Base-by-base conservation (phyloP, 2,113 vertebrate species). In the Corythoichthys haematopterus region DNA sequence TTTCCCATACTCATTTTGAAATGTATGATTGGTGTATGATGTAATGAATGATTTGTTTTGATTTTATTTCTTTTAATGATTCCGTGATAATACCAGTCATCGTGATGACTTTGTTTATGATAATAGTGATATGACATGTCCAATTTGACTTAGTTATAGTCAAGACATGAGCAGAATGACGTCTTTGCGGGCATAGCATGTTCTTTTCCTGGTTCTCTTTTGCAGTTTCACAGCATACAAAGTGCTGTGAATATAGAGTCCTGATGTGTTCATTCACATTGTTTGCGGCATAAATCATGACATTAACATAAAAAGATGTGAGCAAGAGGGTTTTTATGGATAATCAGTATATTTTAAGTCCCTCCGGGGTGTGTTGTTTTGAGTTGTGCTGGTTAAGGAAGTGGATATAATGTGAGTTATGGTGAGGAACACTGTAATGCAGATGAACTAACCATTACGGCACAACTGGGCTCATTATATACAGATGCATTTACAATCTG, bases 331-430 rank as follows among this genome's bases (percentile, higher is more conserved):
- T 14, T 46, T n/a, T 36, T 6, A 11, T 43, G 40, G 53, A 10
- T 38, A 43, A 16, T n/a, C 28, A 66, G 65, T 14, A 48, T 58
- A 45, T 69, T 15, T 14, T 72, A 67, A 56, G 57, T 64, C 50
- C 62, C 52, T 5, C 3, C n/a, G 40, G 51, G 69, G 28, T 38
- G 48, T 69, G 14, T 51, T 47, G 35, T 46, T 13, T 52, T 40
- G 48, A 6, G 33, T 48, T 13, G 37, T n/a, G 65, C 14, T 28
- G 52, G 20, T 20, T 11, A 55, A 55, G 20, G 20, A 33, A 55
- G 52, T 55, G 20, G 6, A 52, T 15, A 13, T 50, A 50, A 50
- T 52, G 50, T n/a, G 6, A 52, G 50, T 52, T 20, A 14, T 50
- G 50, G 7, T 20, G 50, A 52, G 50, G 2, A 52, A 20, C 15